Conservation (phyloP, 1,140 invertebrate species). For the Drosophila leontia region DNA sequence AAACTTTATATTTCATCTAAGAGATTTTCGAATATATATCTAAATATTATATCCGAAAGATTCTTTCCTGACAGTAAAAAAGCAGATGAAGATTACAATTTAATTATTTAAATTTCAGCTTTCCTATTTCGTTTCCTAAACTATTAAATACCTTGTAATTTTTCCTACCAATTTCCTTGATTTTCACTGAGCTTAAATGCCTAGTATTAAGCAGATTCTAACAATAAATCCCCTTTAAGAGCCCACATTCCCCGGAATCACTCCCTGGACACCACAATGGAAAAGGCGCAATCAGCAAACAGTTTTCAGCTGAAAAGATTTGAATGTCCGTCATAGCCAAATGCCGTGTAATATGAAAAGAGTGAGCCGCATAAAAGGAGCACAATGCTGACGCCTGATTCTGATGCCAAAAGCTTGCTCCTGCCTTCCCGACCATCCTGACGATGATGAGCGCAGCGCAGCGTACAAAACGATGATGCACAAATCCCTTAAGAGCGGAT, state of each 20-base stretch:
- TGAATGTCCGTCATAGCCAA: conserved; percentile 63
- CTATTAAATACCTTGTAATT: not conserved
- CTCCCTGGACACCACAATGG: conserved; percentile 29
- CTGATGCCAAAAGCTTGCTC: conserved; percentile 29
- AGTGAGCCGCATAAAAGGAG: conserved; percentile 56
- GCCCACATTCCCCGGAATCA: conserved; percentile 29
- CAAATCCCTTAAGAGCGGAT: conserved; percentile 73
- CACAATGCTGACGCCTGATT: conserved; percentile 54
- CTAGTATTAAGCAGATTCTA: not conserved
- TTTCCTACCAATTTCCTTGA: not conserved
- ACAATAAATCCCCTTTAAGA: conserved; percentile 26
- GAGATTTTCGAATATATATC: no score
- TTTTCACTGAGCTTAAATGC: not conserved
- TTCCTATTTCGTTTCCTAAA: not conserved
- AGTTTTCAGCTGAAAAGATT: conserved; percentile 58
- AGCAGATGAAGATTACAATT: not conserved
- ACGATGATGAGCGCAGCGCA: conserved; percentile 54
- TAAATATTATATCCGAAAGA: not conserved
- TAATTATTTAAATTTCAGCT: not conserved
- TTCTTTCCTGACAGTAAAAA: not conserved
- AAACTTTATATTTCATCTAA: not conserved
- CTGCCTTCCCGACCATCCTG: conserved; percentile 17
- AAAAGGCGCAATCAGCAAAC: conserved; percentile 51
- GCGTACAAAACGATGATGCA: conserved; percentile 64
- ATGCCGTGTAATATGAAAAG: conserved; percentile 61